phyloP scores from a whole-genome alignment of 2,888 invertebrate species.

The Eupsilia transversa region DNA sequence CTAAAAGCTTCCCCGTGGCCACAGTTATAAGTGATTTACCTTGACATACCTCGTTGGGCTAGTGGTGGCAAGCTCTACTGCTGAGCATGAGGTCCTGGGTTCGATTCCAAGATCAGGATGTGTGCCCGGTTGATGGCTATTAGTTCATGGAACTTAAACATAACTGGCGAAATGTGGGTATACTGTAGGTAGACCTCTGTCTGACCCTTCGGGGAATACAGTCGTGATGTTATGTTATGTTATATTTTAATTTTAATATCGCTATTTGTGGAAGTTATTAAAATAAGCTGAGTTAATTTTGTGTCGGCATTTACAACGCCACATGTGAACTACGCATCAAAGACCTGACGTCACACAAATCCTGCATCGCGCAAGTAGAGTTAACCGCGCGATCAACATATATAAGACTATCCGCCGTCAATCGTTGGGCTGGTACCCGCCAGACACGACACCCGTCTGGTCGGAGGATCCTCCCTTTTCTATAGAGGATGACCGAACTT shows the following conservation, averaged over 20 bases:
- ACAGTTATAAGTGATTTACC: background rate
- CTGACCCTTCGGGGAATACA: background rate
- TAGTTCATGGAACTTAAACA: background rate
- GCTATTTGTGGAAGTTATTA: background rate
- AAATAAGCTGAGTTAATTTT: background rate
- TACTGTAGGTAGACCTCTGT: background rate
- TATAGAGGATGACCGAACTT: no score
- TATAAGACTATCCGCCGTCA: no score
- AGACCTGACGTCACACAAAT: no score
- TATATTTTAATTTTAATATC: background rate
- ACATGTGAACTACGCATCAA: no score
- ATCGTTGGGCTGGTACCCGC: no score
- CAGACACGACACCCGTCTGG: no score
- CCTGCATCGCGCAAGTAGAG: no score
- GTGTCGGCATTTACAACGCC: no score
- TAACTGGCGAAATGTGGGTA: background rate
- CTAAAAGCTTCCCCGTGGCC: no score
- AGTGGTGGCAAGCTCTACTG: background rate
- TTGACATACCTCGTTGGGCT: background rate
- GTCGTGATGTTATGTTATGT: background rate
- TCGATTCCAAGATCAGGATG: background rate
- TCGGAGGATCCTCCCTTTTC: no score
- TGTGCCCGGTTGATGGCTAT: background rate
- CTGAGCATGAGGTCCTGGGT: background rate
- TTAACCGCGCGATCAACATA: no score